Evolutionary conservation across 2,113 vertebrate species (phyloP), one percentile per base, ranked within the genome.

Genomic region (Raja brachyura): DNA sequence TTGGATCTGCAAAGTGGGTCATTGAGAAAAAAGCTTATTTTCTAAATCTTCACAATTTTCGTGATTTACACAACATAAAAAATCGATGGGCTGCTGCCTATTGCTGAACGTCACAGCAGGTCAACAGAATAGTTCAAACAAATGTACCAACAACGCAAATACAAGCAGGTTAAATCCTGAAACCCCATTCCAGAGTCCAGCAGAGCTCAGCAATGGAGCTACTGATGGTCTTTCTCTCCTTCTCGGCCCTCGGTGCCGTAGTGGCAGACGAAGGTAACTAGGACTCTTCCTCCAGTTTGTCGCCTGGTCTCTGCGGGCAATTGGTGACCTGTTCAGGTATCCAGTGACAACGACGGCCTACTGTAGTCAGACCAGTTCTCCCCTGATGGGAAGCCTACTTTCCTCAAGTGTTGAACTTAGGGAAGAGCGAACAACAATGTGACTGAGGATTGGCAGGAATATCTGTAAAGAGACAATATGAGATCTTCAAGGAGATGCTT

Each of bases 231-330:
- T 22, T 95, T 75, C 93, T 95, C 70, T 6, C 93, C 73, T 75
- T 75, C 33, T 90, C 94, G 86, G 93, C 95, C 93, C 85, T 77
- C 0, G 94, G 94, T 93, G 77, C 59, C 85, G 93, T 90, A 88
- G 56, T 94, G 83, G 94, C 95, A 9, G 95, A 95, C 18, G 93
- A 94, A 95, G 95, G 95, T 95, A 56, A 48, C 0, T 33, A n/a
- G 70, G n/a, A 59, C 25, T 5, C 54, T 61, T 3, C 48, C 33
- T 20, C 22, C 54, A 10, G 39, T 3, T 48, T 48, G 3, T 48
- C 39, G 39, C 39, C 39, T 48, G 39, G 39, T 48, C 39, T 48
- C 39, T 48, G 39, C 39, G 39, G 39, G 39, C 39, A 48, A 48
- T 48, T 48, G 39, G 39, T 48, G 39, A 48, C 39, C 39, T 48